phyloP scores from a whole-genome alignment of 2,888 invertebrate genomes.

The Itoplectis maculator region DNA sequence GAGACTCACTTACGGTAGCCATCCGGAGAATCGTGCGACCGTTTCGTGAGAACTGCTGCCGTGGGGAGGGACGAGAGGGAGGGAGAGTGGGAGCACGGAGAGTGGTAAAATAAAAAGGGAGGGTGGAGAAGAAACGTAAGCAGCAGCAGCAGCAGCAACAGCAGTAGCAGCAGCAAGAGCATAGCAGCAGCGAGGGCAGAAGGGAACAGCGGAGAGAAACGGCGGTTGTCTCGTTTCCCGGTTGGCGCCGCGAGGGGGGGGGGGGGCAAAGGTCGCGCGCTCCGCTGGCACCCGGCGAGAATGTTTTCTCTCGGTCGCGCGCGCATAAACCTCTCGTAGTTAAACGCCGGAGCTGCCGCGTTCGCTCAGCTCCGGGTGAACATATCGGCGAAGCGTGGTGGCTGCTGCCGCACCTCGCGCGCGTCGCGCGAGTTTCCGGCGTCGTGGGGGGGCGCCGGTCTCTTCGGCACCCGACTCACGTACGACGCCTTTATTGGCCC shows the following conservation, averaged over 20 bases:
- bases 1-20: constrained; percentile 46
- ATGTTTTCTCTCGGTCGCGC: constrained; percentile 12
- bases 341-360: constrained; percentile 33
- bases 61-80: no score
- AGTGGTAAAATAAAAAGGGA: constrained; percentile 38
- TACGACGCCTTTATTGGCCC: constrained; percentile 73
- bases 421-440: constrained; percentile 36
- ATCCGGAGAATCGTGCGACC: constrained; percentile 34
- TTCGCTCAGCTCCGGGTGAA: constrained; percentile 67
- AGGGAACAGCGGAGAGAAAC: constrained; percentile 55
- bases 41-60: constrained; percentile 35
- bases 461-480: constrained; percentile 70
- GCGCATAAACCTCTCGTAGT: constrained; percentile 43
- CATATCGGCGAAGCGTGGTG: constrained; percentile 67
- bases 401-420: constrained; percentile 46
- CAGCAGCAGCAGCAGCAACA: background rate
- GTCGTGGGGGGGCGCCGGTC: constrained; percentile 34
- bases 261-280: constrained; percentile 43
- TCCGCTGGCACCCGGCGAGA: background rate
- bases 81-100: no score
- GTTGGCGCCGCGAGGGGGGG: constrained; percentile 22
- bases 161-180: background rate
- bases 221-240: constrained; percentile 40
- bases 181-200: background rate
- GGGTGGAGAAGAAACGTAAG: constrained; percentile 18